phyloP scores from a whole-genome alignment of 2,888 invertebrate species.

The Pyrrhia umbra region DNA sequence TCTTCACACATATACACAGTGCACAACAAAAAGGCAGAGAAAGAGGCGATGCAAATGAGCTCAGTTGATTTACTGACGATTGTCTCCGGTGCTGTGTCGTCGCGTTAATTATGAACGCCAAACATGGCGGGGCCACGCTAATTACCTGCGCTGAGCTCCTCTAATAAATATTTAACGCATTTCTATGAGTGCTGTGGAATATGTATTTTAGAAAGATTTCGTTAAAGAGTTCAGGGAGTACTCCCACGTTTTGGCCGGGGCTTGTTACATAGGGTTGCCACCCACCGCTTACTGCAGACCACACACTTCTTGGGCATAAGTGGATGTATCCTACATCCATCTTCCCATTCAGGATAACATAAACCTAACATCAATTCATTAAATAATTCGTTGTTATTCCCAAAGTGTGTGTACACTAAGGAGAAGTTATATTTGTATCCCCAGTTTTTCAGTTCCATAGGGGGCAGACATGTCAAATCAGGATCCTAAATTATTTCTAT shows the following conservation, averaged over 20 bases:
- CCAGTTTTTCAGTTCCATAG: too few species aligned
- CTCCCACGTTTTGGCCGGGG: background rate
- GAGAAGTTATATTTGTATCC: too few species aligned
- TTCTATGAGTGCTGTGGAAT: background rate
- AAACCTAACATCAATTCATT: too few species aligned
- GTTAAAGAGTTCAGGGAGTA: background rate
- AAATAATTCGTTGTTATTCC: too few species aligned
- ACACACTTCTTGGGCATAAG: too few species aligned
- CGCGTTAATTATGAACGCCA: background rate
- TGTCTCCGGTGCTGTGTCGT: background rate
- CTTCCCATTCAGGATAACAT: too few species aligned
- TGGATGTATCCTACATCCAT: too few species aligned
- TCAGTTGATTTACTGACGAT: background rate
- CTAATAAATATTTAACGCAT: background rate
- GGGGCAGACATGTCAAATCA: too few species aligned
- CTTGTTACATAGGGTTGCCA: background rate
- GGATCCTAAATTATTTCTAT: too few species aligned
- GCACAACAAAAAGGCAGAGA: background rate
- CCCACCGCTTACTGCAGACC: background rate
- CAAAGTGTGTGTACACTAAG: too few species aligned
- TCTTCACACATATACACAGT: too few species aligned
- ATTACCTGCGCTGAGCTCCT: background rate
- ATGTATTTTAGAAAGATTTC: background rate
- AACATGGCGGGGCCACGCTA: background rate
- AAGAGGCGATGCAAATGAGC: background rate